These are phyloP conservation scores for Phasia obesa DNA, from an alignment of 2,888 invertebrate species.

Conservation along the genomic window DNA sequence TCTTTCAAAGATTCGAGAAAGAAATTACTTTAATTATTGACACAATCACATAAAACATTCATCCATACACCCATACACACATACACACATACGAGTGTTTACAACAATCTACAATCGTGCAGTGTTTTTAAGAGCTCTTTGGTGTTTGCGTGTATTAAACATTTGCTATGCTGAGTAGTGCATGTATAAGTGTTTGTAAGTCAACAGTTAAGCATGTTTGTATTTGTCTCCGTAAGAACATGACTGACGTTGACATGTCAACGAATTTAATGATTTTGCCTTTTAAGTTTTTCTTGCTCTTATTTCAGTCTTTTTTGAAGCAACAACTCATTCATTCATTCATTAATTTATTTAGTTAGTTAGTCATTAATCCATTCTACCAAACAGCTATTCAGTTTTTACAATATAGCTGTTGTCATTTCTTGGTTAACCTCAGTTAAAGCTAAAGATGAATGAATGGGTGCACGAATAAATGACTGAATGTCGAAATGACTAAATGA, in stretches of 20 bases:
- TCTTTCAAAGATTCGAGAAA: too few relatives aligned
- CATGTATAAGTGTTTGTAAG: neutral
- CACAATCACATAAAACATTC: conserved; percentile 19
- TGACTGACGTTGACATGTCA: conserved; percentile 54
- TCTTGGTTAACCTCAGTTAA: conserved; percentile 49
- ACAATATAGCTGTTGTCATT: conserved; percentile 35
- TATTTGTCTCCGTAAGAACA: conserved; percentile 8
- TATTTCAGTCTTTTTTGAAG: conserved; percentile 32
- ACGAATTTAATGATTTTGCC: conserved; percentile 48
- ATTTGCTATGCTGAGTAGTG: neutral
- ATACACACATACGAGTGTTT: neutral
- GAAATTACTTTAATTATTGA: conserved; percentile 50
- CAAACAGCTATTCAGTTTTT: conserved; percentile 14
- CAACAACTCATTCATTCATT: conserved; percentile 39
- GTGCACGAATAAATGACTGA: conserved; percentile 7
- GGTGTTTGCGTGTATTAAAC: conserved; percentile 24
- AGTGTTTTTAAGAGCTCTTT: conserved; percentile 8
- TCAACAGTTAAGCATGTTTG: conserved; percentile 1
- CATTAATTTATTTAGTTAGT: conserved; percentile 10
- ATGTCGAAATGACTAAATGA: conserved; percentile 23
- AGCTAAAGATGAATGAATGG: conserved; percentile 23
- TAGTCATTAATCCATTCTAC: conserved; percentile 22
- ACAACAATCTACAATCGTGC: neutral
- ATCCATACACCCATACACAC: neutral
- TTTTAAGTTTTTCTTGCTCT: conserved; percentile 44